phyloP scores from a whole-genome alignment of 1,140 invertebrate species.

The Gonioctena quinquepunctata region DNA sequence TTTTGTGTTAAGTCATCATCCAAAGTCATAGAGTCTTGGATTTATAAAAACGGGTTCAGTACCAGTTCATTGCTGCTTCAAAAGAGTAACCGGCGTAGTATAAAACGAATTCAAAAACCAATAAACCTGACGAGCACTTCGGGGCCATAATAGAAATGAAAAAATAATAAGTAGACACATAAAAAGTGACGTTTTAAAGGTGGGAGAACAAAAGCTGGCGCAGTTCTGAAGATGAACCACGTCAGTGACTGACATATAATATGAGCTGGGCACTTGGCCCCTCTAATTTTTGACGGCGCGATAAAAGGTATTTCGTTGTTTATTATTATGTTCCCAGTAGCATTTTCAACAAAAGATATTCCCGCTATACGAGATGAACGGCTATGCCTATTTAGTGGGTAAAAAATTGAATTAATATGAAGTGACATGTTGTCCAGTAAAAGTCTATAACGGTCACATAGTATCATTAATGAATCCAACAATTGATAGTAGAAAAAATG shows the following conservation, averaged over 20 bases:
- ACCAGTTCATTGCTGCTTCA: too few relatives aligned
- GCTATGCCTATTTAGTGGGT: too few relatives aligned
- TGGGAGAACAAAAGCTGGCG: slow-evolving; percentile 19
- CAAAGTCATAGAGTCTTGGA: too few relatives aligned
- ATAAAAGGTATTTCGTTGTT: slow-evolving; percentile 26
- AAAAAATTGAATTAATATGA: too few relatives aligned
- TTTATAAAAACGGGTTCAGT: too few relatives aligned
- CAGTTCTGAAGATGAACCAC: slow-evolving; percentile 1
- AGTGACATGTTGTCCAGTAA: too few relatives aligned
- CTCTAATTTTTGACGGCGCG: slow-evolving; percentile 26
- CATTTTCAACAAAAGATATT: slow-evolving; percentile 21
- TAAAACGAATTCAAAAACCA: background rate
- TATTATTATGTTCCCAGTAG: slow-evolving; percentile 28
- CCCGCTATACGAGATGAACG: too few relatives aligned
- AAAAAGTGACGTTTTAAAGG: slow-evolving; percentile 16
- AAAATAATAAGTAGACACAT: background rate
- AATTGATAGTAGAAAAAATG: too few relatives aligned
- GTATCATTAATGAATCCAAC: too few relatives aligned
- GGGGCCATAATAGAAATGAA: background rate
- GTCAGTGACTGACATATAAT: slow-evolving; percentile 12
- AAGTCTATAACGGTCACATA: too few relatives aligned
- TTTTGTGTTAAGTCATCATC: too few relatives aligned
- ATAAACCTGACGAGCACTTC: background rate
- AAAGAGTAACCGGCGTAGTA: too few relatives aligned
- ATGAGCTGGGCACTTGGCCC: background rate